Conservation (phyloP, 2,113 vertebrate genomes). For the Uria aalge region DNA sequence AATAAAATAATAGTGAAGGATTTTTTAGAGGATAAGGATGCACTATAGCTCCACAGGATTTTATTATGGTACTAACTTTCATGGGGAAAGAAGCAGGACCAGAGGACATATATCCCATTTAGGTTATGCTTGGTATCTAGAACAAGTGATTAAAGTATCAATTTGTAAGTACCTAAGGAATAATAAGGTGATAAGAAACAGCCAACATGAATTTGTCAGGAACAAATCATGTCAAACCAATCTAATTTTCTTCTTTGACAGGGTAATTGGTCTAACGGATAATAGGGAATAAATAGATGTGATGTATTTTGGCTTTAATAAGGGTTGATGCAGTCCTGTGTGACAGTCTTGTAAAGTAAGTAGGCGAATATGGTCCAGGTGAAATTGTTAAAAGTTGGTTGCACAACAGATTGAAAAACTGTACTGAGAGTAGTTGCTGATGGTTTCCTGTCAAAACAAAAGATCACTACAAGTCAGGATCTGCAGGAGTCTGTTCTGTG, state of each 20-base stretch:
- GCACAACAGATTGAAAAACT: neutral
- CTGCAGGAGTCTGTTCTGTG: neutral
- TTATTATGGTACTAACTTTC: neutral
- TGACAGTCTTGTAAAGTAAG: neutral
- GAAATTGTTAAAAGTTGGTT: neutral
- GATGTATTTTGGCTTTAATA: conserved; percentile 12
- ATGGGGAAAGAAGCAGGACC: neutral
- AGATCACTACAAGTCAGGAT: neutral
- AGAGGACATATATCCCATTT: neutral
- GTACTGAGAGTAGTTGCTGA: neutral
- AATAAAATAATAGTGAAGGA: neutral
- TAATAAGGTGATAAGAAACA: conserved; percentile 21
- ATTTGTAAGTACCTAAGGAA: neutral
- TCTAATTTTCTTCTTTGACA: conserved; percentile 32
- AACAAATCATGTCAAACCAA: conserved; percentile 23
- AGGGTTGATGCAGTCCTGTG: neutral
- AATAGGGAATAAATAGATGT: conserved; percentile 8
- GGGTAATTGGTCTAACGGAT: neutral
- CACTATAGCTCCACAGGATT: neutral
- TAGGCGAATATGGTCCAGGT: neutral
- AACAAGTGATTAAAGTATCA: neutral
- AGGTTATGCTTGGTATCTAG: neutral
- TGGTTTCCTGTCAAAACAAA: neutral
- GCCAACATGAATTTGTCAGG: conserved; percentile 16
- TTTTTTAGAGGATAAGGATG: neutral